These are phyloP conservation scores for Tupaia chinensis DNA, from an alignment of 2,113 vertebrate species.

Conservation along the genomic window DNA sequence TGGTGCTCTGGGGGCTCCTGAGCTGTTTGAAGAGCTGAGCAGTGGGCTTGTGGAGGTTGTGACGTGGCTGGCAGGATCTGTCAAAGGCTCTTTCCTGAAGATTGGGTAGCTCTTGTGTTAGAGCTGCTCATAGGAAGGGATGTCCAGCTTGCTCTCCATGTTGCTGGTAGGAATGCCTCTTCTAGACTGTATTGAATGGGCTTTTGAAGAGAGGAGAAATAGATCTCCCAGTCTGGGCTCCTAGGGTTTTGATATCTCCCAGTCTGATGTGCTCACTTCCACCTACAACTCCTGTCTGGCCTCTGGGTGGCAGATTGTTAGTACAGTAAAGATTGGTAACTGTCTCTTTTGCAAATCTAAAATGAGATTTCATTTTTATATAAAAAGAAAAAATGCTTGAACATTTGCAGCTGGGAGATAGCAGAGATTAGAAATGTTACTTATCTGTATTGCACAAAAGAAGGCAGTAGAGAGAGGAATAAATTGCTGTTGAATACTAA, in stretches of 20 bases:
- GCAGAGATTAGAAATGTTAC: conserved; percentile 64
- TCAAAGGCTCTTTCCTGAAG: too few relatives aligned
- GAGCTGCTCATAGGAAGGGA: not conserved
- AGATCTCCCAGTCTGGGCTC: not conserved
- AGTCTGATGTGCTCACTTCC: fast-evolving
- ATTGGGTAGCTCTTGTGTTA: fast-evolving
- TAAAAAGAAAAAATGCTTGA: conserved; percentile 51
- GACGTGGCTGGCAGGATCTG: fast-evolving
- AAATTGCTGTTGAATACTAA: not conserved
- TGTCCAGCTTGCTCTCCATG: fast-evolving
- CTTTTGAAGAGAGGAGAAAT: not conserved
- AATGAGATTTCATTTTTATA: conserved; percentile 72
- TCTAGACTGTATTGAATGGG: fast-evolving
- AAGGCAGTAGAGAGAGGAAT: not conserved
- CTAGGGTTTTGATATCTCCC: not conserved
- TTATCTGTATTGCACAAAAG: conserved; percentile 65
- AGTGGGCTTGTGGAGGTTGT: not conserved
- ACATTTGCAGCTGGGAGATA: conserved; percentile 71
- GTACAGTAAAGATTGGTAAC: not conserved
- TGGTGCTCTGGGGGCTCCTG: not conserved
- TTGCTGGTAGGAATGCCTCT: fast-evolving
- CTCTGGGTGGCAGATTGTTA: conserved; percentile 28
- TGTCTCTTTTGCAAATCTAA: conserved; percentile 73
- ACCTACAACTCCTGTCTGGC: not conserved
- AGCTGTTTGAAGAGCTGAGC: not conserved